Conservation (phyloP, 2,888 invertebrate genomes). For the Melieria crassipennis region DNA sequence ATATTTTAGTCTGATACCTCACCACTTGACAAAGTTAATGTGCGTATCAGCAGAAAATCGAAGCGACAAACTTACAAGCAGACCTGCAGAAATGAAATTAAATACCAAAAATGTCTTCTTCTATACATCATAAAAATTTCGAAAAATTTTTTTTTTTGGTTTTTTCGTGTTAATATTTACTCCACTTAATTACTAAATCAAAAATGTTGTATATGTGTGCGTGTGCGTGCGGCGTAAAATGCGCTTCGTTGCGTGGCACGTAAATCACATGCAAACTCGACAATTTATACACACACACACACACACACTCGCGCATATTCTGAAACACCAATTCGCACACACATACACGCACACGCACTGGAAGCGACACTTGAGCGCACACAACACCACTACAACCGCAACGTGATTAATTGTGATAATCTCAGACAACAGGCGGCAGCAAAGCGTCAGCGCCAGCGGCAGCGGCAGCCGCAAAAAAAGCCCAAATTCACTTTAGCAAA, state of each 20-base stretch:
- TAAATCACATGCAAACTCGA: slow-evolving; percentile 17
- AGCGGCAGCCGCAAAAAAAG: too few species aligned
- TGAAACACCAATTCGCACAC: slow-evolving; percentile 17
- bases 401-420: slow-evolving; percentile 33
- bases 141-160: too few species aligned
- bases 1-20: too few species aligned
- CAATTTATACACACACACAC: slow-evolving; percentile 4
- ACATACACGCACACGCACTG: background rate
- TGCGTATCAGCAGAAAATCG: too few species aligned
- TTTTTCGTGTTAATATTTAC: too few species aligned
- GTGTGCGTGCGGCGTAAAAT: slow-evolving; percentile 10
- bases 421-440: slow-evolving; percentile 24
- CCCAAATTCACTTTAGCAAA: slow-evolving; percentile 21
- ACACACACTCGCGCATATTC: background rate
- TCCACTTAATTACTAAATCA: slow-evolving; percentile 22
- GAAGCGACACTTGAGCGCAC: slow-evolving; percentile 11
- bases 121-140: too few species aligned
- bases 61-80: too few species aligned
- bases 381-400: slow-evolving; percentile 17
- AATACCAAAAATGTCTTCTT: too few species aligned
- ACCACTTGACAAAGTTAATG: too few species aligned
- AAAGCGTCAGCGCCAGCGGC: background rate
- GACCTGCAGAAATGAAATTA: too few species aligned
- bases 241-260: slow-evolving; percentile 9
- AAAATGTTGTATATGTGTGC: slow-evolving; percentile 8